phyloP scores from a whole-genome alignment of 2,113 vertebrate species.

The Neogobius melanostomus region DNA sequence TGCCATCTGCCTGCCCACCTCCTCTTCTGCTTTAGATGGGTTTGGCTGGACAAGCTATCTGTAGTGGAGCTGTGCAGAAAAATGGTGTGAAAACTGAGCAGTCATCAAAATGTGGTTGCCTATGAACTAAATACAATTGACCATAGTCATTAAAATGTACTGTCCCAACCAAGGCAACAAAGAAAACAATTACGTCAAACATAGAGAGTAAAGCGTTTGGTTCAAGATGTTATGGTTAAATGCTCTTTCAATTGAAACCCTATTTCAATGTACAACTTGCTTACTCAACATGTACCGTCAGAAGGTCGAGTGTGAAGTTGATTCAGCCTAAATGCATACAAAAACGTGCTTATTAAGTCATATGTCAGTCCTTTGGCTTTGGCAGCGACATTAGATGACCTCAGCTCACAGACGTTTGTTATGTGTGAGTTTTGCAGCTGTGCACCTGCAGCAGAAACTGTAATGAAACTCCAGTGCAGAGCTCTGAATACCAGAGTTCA shows the following conservation, averaged over 20 bases:
- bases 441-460: slow-evolving; percentile 59
- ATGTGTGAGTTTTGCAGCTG: slow-evolving; percentile 47
- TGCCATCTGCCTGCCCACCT: slow-evolving; percentile 43
- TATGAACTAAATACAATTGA: background rate
- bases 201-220: too few species aligned
- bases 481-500: background rate
- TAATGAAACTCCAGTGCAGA: slow-evolving; percentile 15
- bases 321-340: background rate
- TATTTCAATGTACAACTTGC: background rate
- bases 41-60: slow-evolving; percentile 56
- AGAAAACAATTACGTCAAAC: too few species aligned
- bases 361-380: slow-evolving; percentile 15
- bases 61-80: slow-evolving; percentile 55
- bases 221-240: too few species aligned
- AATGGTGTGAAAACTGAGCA: slow-evolving; percentile 63
- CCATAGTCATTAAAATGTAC: background rate
- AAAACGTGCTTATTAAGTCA: slow-evolving; percentile 4
- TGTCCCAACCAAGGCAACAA: too few species aligned
- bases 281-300: background rate
- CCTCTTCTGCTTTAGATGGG: slow-evolving; percentile 42
- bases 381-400: slow-evolving; percentile 65
- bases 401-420: slow-evolving; percentile 60
- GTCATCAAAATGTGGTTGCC: slow-evolving; percentile 51
- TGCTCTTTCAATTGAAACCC: too few species aligned
- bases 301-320: background rate